Percentiles rank a stretch among this genome's conserved stretches.
phyloP scores from a whole-genome alignment of 92 coral and sea anemone species.

The Actinostola sp. region DNA sequence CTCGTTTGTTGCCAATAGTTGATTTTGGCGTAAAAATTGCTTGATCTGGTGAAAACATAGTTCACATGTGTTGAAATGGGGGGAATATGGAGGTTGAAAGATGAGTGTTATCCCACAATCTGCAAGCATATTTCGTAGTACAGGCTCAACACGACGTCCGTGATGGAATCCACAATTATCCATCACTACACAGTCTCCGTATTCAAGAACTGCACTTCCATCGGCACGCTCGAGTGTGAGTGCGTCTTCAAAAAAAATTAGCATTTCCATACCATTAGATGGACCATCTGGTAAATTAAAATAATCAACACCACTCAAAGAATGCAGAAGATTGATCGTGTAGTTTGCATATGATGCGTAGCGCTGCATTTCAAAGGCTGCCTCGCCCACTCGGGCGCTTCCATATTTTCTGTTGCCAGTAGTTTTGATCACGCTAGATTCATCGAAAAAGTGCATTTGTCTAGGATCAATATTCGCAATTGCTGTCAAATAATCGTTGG shows the following conservation, averaged over 20 bases:
- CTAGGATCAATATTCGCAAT: constrained; percentile 42
- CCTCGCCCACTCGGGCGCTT: constrained; percentile 51
- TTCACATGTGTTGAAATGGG: too few relatives aligned
- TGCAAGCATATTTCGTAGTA: too few relatives aligned
- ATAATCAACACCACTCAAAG: constrained; percentile 51
- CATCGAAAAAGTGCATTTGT: constrained; percentile 56
- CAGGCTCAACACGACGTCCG: constrained; percentile 47
- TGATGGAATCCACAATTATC: constrained; percentile 75
- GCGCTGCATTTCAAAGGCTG: too few relatives aligned
- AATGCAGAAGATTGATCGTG: too few relatives aligned
- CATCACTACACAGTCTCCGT: constrained; percentile 59
- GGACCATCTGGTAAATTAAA: constrained; percentile 45
- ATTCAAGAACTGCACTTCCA: too few relatives aligned
- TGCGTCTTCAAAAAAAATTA: constrained; percentile 47
- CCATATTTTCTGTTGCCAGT: constrained; percentile 59
- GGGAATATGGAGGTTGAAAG: too few relatives aligned
- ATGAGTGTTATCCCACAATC: too few relatives aligned
- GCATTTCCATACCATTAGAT: constrained; percentile 51
- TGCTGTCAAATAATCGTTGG: too few relatives aligned
- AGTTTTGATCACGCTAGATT: constrained; percentile 44
- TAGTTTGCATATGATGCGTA: too few relatives aligned
- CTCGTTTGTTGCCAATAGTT: constrained; percentile 28
- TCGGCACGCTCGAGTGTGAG: too few relatives aligned
- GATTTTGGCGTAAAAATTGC: constrained; percentile 29
- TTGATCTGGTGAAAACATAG: too few relatives aligned